Conservation (phyloP, 2,113 vertebrate species). For the Kryptolebias marmoratus region DNA sequence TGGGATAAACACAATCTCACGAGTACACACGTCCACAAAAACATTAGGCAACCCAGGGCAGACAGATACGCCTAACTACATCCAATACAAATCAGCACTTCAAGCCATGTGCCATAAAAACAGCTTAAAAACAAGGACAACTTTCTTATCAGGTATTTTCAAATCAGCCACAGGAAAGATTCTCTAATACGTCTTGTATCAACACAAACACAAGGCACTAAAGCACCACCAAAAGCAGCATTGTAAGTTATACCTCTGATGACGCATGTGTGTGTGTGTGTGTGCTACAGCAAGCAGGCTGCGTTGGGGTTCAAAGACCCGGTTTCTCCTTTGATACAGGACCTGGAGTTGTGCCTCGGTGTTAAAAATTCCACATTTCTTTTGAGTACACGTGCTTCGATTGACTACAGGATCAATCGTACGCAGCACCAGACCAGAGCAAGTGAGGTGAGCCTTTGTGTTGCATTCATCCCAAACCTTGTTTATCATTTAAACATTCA, state of each 20-base stretch:
- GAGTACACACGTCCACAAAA: slow-evolving; percentile 11
- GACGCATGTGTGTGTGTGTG: slow-evolving; percentile 12
- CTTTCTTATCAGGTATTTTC: slow-evolving; percentile 28
- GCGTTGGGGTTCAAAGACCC: slow-evolving; percentile 46
- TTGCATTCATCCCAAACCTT: neutral
- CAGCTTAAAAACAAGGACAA: neutral
- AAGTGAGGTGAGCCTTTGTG: neutral
- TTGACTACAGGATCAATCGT: slow-evolving; percentile 19
- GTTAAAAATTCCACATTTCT: slow-evolving; percentile 17
- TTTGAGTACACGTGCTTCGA: slow-evolving; percentile 16
- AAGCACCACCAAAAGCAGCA: slow-evolving; percentile 18
- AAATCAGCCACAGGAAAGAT: too few relatives aligned
- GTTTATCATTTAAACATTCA: neutral
- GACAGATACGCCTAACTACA: slow-evolving; percentile 17
- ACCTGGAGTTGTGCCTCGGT: slow-evolving; percentile 30
- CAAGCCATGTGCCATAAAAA: slow-evolving; percentile 1
- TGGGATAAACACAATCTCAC: slow-evolving; percentile 34
- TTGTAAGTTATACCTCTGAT: slow-evolving; percentile 34
- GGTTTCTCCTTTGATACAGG: slow-evolving; percentile 30
- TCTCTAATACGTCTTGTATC: slow-evolving; percentile 2
- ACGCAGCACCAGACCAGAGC: neutral
- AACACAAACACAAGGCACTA: slow-evolving; percentile 28
- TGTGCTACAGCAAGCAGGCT: slow-evolving; percentile 16
- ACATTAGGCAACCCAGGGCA: slow-evolving; percentile 10
- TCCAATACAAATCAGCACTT: slow-evolving; percentile 31